These are phyloP conservation scores for Maconellicoccus hirsutus DNA, from an alignment of 1,140 invertebrate species.

Conservation along the genomic window DNA sequence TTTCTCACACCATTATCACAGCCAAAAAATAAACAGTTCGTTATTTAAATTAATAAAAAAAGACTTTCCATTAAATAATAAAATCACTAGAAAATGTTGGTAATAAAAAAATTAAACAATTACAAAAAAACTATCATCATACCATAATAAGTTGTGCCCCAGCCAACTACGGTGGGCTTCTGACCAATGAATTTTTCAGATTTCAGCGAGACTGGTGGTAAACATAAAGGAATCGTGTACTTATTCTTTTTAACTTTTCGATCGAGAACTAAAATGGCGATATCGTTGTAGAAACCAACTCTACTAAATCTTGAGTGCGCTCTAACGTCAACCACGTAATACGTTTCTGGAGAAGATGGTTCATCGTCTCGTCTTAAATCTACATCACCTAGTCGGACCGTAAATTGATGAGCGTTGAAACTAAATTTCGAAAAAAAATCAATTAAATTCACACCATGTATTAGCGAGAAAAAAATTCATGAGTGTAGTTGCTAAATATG, in stretches of 20 bases:
- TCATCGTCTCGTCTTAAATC: conserved; percentile 70
- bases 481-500: neutral
- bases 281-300: conserved; percentile 84
- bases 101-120: neutral
- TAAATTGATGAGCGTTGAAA: conserved; percentile 73
- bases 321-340: conserved; percentile 58
- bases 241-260: conserved; percentile 60
- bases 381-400: conserved; percentile 75
- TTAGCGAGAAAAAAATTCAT: neutral
- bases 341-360: conserved; percentile 63
- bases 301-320: conserved; percentile 70
- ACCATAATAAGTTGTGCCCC: conserved; percentile 77
- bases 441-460: neutral
- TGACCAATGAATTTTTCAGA: conserved; percentile 52
- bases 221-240: conserved; percentile 78
- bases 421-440: too few species aligned
- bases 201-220: conserved; percentile 49
- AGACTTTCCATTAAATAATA: too few species aligned
- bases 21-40: too few species aligned
- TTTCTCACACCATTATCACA: too few species aligned
- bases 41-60: too few species aligned
- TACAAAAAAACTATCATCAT: neutral
- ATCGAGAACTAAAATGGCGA: conserved; percentile 65
- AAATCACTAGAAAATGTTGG: too few species aligned
- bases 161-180: conserved; percentile 78